Evolutionary conservation across 2,113 vertebrate genomes (phyloP).

Genomic region (Epinephelus lanceolatus): DNA sequence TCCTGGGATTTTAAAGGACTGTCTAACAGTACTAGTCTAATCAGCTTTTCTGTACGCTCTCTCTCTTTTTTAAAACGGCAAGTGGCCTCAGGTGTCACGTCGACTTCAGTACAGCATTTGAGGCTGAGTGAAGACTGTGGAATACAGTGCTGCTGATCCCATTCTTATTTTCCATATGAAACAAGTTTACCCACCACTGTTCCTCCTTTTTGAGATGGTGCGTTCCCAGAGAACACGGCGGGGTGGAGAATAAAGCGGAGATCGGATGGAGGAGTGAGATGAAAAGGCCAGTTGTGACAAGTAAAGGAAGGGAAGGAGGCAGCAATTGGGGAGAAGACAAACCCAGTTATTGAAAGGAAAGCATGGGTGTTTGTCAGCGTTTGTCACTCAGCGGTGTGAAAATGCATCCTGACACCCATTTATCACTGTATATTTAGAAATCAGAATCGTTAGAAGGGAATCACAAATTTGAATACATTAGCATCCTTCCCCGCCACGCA

Average conservation of each 20-base stretch:
- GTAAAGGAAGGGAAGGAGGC: constrained; percentile 49
- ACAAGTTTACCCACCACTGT: constrained; percentile 26
- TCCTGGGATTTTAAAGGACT: constrained; percentile 7
- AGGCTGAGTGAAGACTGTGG: constrained; percentile 24
- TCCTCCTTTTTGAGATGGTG: constrained; percentile 16
- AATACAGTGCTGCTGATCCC: constrained; percentile 14
- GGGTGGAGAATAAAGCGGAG: constrained; percentile 47
- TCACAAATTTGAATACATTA: constrained; percentile 58
- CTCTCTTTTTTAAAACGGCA: constrained; percentile 13
- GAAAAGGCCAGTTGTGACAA: constrained; percentile 72
- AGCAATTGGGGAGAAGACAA: constrained; percentile 45
- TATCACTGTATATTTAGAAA: constrained; percentile 59
- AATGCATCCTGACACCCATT: constrained; percentile 57
- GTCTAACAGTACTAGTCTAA: background rate
- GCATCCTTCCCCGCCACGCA: constrained; percentile 45
- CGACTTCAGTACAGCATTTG: constrained; percentile 36
- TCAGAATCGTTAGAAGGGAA: constrained; percentile 46
- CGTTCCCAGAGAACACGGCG: constrained; percentile 44
- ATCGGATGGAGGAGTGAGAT: constrained; percentile 56
- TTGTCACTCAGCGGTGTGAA: constrained; percentile 51
- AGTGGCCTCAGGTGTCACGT: constrained; percentile 49
- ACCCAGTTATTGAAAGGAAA: constrained; percentile 45
- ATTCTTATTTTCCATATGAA: constrained; percentile 59
- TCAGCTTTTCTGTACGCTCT: constrained; percentile 3
- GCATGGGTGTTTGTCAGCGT: constrained; percentile 52